Conservation (phyloP, 1,140 invertebrate genomes). For the Pomacea maculata region DNA sequence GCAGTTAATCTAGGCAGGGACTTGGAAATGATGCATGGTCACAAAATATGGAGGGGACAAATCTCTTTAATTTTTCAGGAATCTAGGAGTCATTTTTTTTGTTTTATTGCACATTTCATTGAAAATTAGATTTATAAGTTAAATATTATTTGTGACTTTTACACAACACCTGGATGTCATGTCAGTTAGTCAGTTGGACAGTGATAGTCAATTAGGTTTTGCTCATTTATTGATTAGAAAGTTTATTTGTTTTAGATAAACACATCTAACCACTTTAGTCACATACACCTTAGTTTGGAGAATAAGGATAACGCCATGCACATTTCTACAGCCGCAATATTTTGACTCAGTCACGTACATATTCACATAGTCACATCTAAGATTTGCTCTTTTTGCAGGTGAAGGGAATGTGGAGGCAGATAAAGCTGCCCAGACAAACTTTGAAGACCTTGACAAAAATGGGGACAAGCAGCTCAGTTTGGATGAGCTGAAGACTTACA, state of each 20-base stretch:
- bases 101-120: neutral
- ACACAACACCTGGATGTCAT: no score
- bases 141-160: no score
- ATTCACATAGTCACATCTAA: neutral
- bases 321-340: neutral
- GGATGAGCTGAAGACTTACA: conserved; percentile 87
- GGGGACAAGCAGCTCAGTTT: conserved; percentile 83
- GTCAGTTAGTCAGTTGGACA: no score
- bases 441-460: conserved; percentile 90
- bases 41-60: no score
- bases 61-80: neutral
- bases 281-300: neutral
- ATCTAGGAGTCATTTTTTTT: neutral
- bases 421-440: conserved; percentile 87
- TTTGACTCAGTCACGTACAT: neutral
- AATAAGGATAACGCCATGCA: no score
- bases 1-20: no score
- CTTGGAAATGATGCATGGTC: no score
- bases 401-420: conserved; percentile 85
- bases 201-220: no score
- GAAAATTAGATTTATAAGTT: no score
- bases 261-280: neutral
- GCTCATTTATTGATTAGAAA: no score
- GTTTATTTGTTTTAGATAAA: no score
- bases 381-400: conserved; percentile 53